Evolutionary conservation across 2,888 invertebrate genomes (phyloP), one percentile per base, ranked within the genome.

Genomic region (Synanthedon tipuliformis): DNA sequence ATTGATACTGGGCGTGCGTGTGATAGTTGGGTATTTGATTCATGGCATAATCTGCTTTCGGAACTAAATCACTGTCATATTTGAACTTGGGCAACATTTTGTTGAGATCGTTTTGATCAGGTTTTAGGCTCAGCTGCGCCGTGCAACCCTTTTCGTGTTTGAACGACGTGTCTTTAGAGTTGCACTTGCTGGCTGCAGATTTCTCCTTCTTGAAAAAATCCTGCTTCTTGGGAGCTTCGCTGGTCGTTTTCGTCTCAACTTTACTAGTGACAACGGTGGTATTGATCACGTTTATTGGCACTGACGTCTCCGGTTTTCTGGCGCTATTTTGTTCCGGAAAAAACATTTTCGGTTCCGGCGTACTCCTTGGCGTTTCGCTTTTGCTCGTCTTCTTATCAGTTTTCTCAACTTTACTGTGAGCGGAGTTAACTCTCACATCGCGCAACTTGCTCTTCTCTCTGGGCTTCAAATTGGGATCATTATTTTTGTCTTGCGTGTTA

Each of bases 21-120:
- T 91, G 91, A 64, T 92, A 92, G 65, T 92, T 92, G 1, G 92
- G 91, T 52, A 92, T 88, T 62, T 92, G 90, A 74, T 92, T 92
- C 75, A 89, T 88, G 1, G 89, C 73, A 62, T 90, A 91, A 62
- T 92, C 92, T 0, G 91, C 85, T 65, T 90, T 90, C 0, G 89
- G 87, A 13, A 90, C 75, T 34, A 89, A 62, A 55, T 89, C 89
- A 57, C 89, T 89, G 59, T 88, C 88, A 54, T 88, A 88, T 58
- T 88, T 88, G 52, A 87, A 81, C 61, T 88, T 88, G 1, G 89
- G 78, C 56, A 85, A 56, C 72, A 89, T 84, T 73, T 90, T 89
- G 59, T 88, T 89, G n/a, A 88, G 63, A 51, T 89, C 89, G 16
- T 75, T 84, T 60, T 85, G 87, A 48, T 89, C 88, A 5, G 75